phyloP scores from a whole-genome alignment of 2,797 vertebrate species.

The Sebastes vulpes region DNA sequence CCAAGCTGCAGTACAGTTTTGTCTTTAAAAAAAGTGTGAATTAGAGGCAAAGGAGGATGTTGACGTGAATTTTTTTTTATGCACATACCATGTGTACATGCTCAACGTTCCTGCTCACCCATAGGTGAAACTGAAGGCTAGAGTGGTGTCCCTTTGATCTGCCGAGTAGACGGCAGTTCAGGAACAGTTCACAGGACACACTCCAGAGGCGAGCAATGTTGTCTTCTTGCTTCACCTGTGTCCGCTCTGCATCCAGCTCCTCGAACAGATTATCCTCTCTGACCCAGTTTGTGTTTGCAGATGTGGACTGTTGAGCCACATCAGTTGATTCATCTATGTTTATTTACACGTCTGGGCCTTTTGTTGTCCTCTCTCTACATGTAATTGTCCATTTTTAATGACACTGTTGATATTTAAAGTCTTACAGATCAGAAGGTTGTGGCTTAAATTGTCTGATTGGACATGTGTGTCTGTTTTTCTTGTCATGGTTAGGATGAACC shows the following conservation, averaged over 20 bases:
- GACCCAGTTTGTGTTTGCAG: constrained; percentile 56
- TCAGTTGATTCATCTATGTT: constrained; percentile 52
- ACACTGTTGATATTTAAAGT: constrained; percentile 41
- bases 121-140: constrained; percentile 38
- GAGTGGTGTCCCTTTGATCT: constrained; percentile 66
- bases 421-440: constrained; percentile 30
- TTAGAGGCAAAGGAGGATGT: constrained; percentile 49
- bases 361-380: constrained; percentile 44
- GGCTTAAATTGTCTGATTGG: constrained; percentile 28
- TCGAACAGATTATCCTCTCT: constrained; percentile 53
- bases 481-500: constrained; percentile 4
- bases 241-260: constrained; percentile 43
- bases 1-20: constrained; percentile 33
- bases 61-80: constrained; percentile 57
- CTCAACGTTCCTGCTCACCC: constrained; percentile 39
- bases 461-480: constrained; percentile 41
- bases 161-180: constrained; percentile 66
- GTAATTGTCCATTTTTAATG: constrained; percentile 50
- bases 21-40: constrained; percentile 46
- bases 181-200: constrained; percentile 80
- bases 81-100: constrained; percentile 35
- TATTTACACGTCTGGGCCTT: constrained; percentile 60
- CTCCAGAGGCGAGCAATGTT: constrained; percentile 65
- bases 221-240: constrained; percentile 69
- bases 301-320: constrained; percentile 55